A percentile compares a stretch with the other conserved stretches of the same genome.
phyloP scores from a whole-genome alignment of 2,113 vertebrate species.

The Petroica traversi region DNA sequence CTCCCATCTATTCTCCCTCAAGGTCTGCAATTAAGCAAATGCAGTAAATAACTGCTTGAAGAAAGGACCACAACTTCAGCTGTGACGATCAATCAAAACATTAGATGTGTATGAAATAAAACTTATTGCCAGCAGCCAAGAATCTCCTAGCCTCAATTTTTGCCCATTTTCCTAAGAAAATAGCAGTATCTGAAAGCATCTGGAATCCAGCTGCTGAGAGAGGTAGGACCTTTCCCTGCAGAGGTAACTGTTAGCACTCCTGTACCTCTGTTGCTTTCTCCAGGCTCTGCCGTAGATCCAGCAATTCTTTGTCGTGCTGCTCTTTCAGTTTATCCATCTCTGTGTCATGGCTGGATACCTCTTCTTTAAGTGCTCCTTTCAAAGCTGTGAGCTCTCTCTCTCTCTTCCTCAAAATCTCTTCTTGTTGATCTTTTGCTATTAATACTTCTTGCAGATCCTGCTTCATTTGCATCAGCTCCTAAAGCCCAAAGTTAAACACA shows the following conservation, averaged over 20 bases:
- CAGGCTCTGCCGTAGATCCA: slow-evolving; percentile 75
- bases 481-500: background rate
- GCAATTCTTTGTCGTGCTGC: slow-evolving; percentile 86
- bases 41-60: background rate
- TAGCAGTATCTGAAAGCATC: background rate
- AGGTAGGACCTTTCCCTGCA: background rate
- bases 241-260: background rate
- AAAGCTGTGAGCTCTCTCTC: slow-evolving; percentile 93
- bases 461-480: slow-evolving; percentile 90
- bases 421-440: slow-evolving; percentile 87
- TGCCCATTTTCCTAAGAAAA: background rate
- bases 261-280: slow-evolving; percentile 86
- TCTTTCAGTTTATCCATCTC: slow-evolving; percentile 93
- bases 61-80: background rate
- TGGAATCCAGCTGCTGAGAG: background rate
- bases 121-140: background rate
- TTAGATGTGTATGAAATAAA: background rate
- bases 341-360: slow-evolving; percentile 91
- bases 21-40: background rate
- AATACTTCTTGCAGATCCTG: slow-evolving; percentile 85
- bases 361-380: slow-evolving; percentile 94
- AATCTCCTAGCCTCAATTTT: background rate
- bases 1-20: background rate
- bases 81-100: background rate
- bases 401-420: slow-evolving; percentile 87